A percentile compares a stretch with the other conserved stretches of the same genome.
phyloP scores from a whole-genome alignment of 2,113 vertebrate genomes.

The Alligator mississippiensis region DNA sequence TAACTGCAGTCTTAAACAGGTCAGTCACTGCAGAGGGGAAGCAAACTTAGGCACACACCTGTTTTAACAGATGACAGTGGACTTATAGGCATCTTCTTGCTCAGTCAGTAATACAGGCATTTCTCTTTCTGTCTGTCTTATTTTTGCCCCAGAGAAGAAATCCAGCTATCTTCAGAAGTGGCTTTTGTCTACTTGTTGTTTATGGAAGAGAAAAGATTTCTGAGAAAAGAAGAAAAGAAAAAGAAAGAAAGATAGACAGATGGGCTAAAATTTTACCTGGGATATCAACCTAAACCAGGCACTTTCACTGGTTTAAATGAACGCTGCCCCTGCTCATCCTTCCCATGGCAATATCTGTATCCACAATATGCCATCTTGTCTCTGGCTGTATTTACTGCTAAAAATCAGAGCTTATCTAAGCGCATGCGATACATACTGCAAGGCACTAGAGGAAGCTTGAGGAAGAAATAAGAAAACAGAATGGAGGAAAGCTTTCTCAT shows the following conservation, averaged over 20 bases:
- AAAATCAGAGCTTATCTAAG: not conserved
- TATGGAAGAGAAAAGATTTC: not conserved
- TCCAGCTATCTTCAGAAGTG: not conserved
- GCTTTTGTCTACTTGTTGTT: not conserved
- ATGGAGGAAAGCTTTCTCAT: not conserved
- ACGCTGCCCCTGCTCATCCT: not conserved
- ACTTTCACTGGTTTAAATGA: not conserved
- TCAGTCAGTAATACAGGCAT: not conserved
- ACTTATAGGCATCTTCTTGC: not conserved
- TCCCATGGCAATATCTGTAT: not conserved
- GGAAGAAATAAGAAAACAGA: not conserved
- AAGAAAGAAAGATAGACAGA: not conserved
- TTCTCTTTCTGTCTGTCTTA: not conserved
- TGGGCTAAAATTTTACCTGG: not conserved
- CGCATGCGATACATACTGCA: not conserved
- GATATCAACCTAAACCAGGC: not conserved
- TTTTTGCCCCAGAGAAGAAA: not conserved
- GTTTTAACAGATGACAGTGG: not conserved
- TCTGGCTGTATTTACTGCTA: not conserved
- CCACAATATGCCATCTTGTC: not conserved
- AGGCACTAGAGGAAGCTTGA: not conserved
- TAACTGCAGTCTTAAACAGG: not conserved
- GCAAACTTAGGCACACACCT: not conserved
- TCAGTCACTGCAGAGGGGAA: slow-evolving; percentile 5
- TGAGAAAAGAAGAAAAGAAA: not conserved